Percentiles rank a stretch among this genome's conserved stretches.
Conservation (phyloP, 2,888 invertebrate genomes). For the Theretra japonica region DNA sequence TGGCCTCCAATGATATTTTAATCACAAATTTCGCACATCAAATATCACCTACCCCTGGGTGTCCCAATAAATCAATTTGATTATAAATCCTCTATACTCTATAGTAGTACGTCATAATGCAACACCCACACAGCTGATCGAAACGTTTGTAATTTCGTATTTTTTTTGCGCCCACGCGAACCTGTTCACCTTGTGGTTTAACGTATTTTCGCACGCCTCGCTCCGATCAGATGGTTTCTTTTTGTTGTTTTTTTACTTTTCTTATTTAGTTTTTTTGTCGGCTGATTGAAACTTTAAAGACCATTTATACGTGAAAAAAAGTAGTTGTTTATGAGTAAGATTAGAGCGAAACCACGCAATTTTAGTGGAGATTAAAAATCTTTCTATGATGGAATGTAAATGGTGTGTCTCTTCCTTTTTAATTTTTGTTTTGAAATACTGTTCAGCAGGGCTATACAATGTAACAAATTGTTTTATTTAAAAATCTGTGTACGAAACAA, state of each 20-base stretch:
- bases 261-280: conserved; percentile 40
- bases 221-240: conserved; percentile 56
- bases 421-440: too few relatives aligned
- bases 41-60: too few relatives aligned
- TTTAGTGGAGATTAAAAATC: not conserved
- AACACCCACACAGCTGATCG: conserved; percentile 48
- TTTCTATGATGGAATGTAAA: too few relatives aligned
- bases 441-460: too few relatives aligned
- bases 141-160: conserved; percentile 46
- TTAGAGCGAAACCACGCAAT: not conserved
- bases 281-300: not conserved
- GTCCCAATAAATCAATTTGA: not conserved
- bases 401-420: too few relatives aligned
- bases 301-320: not conserved
- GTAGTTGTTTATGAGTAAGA: not conserved
- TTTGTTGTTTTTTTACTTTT: conserved; percentile 42
- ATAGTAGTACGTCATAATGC: conserved; percentile 8
- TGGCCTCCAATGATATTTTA: too few relatives aligned
- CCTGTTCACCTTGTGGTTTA: conserved; percentile 72
- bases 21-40: too few relatives aligned
- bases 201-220: conserved; percentile 74
- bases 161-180: conserved; percentile 50
- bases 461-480: too few relatives aligned
- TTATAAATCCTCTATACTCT: too few relatives aligned
- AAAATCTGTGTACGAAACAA: too few relatives aligned